Percentiles rank a stretch among this genome's conserved stretches.
phyloP scores from a whole-genome alignment of 2,797 vertebrate species.

The Syncerus caffer region DNA sequence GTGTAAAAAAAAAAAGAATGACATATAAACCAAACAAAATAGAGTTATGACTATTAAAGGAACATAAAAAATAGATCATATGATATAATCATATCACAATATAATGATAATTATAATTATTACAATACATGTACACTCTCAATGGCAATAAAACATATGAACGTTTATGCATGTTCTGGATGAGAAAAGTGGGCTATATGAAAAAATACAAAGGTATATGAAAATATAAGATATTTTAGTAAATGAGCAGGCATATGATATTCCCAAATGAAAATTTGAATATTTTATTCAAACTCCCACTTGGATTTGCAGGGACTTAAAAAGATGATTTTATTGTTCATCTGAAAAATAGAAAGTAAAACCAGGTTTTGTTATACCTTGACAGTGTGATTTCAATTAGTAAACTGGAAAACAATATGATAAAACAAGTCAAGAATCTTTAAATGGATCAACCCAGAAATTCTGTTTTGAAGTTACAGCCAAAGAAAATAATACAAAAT shows the following conservation, averaged over 20 bases:
- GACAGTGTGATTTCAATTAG: background rate
- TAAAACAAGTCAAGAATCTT: background rate
- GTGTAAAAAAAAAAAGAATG: background rate
- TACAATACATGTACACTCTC: background rate
- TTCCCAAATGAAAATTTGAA: background rate
- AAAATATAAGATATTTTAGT: conserved; percentile 1
- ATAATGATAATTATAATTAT: background rate
- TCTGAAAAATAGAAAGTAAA: background rate
- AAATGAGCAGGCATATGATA: background rate
- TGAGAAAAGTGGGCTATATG: background rate
- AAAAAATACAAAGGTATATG: background rate
- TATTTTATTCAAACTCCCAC: background rate
- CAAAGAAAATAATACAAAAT: conserved; percentile 37
- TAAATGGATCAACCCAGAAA: background rate
- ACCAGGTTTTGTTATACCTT: background rate
- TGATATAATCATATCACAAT: background rate
- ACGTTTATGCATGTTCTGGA: background rate
- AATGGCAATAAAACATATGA: background rate
- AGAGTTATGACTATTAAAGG: background rate
- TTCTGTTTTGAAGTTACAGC: background rate
- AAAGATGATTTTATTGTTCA: background rate
- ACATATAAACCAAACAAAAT: background rate
- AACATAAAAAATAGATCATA: background rate
- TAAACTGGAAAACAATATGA: conserved; percentile 18
- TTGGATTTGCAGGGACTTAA: background rate